phyloP scores from a whole-genome alignment of 2,888 invertebrate genomes.

The Cylindroiulus punctatus region DNA sequence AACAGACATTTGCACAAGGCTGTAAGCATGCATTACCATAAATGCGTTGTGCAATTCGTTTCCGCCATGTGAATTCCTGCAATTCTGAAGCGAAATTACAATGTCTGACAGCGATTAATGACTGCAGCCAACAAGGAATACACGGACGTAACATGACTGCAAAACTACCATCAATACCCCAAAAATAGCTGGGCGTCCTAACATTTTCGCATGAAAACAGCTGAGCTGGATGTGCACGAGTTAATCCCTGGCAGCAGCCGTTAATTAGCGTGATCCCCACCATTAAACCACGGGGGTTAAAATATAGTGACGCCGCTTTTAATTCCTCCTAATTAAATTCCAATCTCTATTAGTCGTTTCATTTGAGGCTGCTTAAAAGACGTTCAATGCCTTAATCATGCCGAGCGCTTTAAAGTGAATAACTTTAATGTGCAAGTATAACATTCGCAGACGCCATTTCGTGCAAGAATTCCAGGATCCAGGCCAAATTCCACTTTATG shows the following conservation, averaged over 20 bases:
- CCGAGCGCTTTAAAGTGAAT: background rate
- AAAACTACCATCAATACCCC: background rate
- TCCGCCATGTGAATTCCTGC: background rate
- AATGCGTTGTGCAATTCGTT: background rate
- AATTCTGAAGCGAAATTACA: background rate
- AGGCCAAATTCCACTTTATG: background rate
- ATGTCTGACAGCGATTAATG: background rate
- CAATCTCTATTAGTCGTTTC: constrained; percentile 18
- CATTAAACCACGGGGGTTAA: constrained; percentile 18
- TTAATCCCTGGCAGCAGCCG: background rate
- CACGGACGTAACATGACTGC: background rate
- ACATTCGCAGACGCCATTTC: background rate
- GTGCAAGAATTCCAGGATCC: background rate
- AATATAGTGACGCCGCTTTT: background rate
- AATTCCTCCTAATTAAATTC: constrained; percentile 1
- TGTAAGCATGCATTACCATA: background rate
- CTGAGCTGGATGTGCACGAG: background rate
- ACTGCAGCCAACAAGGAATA: background rate
- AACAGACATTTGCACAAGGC: no score
- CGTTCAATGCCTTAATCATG: background rate
- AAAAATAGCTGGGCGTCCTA: background rate
- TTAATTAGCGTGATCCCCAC: constrained; percentile 8
- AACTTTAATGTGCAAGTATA: background rate
- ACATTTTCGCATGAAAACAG: background rate
- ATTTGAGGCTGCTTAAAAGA: background rate